These are phyloP conservation scores for Ernsta delagoae DNA, from an alignment of 2,888 invertebrate species.

Conservation along the genomic window DNA sequence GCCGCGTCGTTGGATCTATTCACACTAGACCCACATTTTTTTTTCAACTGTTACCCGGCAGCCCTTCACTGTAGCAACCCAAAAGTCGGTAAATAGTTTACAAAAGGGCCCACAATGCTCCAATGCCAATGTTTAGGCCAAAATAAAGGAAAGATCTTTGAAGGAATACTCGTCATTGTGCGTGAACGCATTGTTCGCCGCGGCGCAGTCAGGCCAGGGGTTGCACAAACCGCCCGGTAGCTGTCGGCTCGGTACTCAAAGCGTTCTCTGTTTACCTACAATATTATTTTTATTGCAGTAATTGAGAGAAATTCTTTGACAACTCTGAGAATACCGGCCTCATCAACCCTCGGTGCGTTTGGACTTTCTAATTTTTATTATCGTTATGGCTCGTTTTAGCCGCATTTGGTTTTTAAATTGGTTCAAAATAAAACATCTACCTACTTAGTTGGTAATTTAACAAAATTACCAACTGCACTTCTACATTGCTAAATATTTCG, in stretches of 20 bases:
- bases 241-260: slow-evolving; percentile 71
- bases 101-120: slow-evolving; percentile 75
- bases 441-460: too few species aligned
- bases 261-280: slow-evolving; percentile 71
- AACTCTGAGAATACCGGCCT: slow-evolving; percentile 58
- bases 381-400: slow-evolving; percentile 42
- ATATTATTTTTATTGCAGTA: slow-evolving; percentile 82
- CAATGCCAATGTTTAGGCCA: slow-evolving; percentile 82
- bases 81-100: slow-evolving; percentile 82
- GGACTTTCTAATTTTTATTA: slow-evolving; percentile 71
- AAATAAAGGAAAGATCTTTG: slow-evolving; percentile 75
- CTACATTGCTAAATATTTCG: too few species aligned
- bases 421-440: slow-evolving; percentile 8
- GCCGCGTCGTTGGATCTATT: slow-evolving; percentile 61
- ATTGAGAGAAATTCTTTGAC: slow-evolving; percentile 69
- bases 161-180: slow-evolving; percentile 70
- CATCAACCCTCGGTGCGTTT: slow-evolving; percentile 48
- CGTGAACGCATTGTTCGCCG: slow-evolving; percentile 62
- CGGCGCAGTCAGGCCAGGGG: slow-evolving; percentile 52
- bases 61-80: slow-evolving; percentile 74
- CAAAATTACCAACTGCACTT: too few species aligned
- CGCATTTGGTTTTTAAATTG: slow-evolving; percentile 35
- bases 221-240: slow-evolving; percentile 80
- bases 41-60: slow-evolving; percentile 56
- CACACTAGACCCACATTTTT: slow-evolving; percentile 60